phyloP scores from a whole-genome alignment of 2,797 vertebrate genomes.

The Lacerta viridis region DNA sequence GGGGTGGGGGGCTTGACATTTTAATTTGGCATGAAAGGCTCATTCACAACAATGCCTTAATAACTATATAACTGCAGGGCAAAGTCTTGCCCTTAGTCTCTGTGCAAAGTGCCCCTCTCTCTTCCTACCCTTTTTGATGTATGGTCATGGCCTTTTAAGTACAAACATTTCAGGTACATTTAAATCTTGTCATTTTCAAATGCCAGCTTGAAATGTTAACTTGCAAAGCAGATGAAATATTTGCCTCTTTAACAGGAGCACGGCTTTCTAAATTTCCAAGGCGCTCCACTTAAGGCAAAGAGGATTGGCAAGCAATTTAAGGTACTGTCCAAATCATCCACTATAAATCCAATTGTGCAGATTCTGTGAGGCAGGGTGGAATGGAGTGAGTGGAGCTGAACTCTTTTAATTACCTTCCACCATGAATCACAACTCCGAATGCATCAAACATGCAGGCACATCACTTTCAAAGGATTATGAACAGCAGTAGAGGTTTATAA shows the following conservation, averaged over 20 bases:
- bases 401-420: background rate
- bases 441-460: background rate
- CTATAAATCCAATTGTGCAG: constrained; percentile 4
- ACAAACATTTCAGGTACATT: constrained; percentile 35
- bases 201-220: constrained; percentile 30
- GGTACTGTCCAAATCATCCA: constrained; percentile 1
- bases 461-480: too few species aligned
- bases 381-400: background rate
- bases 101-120: background rate
- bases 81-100: constrained; percentile 16
- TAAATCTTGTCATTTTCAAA: constrained; percentile 47
- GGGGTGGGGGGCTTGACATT: background rate
- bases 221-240: constrained; percentile 12
- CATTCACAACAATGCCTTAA: constrained; percentile 26
- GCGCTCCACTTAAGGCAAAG: background rate
- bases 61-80: background rate
- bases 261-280: constrained; percentile 28
- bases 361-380: background rate
- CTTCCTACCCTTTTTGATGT: constrained; percentile 1
- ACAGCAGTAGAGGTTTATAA: background rate
- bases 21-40: constrained; percentile 13
- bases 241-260: constrained; percentile 1
- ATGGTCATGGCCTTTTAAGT: constrained; percentile 29
- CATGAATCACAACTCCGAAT: background rate
- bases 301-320: constrained; percentile 18